Evolutionary conservation across 2,113 vertebrate species (phyloP), one percentile per base, ranked within the genome.

Genomic region (Pleuronectes platessa): DNA sequence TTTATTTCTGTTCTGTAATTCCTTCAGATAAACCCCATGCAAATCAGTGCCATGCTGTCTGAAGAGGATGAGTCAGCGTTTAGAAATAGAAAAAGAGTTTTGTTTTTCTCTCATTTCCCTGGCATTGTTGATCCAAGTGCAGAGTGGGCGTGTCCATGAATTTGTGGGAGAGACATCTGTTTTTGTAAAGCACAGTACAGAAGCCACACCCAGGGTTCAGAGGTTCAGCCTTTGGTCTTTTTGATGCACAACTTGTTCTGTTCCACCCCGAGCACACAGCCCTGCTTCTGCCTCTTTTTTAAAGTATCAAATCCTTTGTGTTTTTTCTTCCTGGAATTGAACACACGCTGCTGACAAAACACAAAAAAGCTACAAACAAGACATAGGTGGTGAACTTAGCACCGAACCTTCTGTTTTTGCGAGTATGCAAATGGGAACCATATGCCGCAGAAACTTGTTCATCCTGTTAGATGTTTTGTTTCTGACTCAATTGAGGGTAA

Each of bases 191-290:
- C 84, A 55, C 83, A 71, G 88, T 58, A 77, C 84, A 84, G 82
- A 83, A 74, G 90, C 83, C 91, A 86, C 92, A 89, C 90, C 92
- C 90, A 82, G 73, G 67, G 90, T 88, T 91, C 85, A 88, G 79
- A 87, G 75, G 88, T 89, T 89, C 81, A 88, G 76, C 10, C 56
- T 85, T 71, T 84, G 61, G 76, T 81, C 42, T 62, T 58, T 90
- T 89, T 86, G 80, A 88, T 90, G 76, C 73, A 71, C 61, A 63
- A 26, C 71, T 79, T 86, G 61, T 76, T 14, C 65, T 60, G 61
- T 76, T 88, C 85, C 81, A 75, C 86, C 76, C 80, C 10, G 2
- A 64, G 55, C 75, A 45, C 64, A 24, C 69, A 56, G 53, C 68
- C 74, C 9, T 45, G 14, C 60, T 45, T 45, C 61, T 62, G 40